Base-by-base conservation (phyloP, 1,140 invertebrate species). In the Eciton burchellii region DNA sequence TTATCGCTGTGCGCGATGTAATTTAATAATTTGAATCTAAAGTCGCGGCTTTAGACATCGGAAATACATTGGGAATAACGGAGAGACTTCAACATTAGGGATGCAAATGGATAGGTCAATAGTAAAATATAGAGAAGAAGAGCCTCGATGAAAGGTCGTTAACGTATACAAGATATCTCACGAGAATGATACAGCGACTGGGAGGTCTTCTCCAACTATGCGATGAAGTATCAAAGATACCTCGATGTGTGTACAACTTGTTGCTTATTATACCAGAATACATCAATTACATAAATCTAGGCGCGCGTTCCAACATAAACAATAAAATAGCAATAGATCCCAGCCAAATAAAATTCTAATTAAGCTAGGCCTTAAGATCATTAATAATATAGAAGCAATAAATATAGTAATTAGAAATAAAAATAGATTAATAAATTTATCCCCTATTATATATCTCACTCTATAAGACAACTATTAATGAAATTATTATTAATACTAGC, bases 71-170 rank as follows among this genome's bases (percentile, higher is more conserved):
- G 43, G n/a, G n/a, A n/a, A 47, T 73, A 60, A 70, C 54, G 41
- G 47, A 54, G 35, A 73, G 24, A 29, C n/a, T 66, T 35, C 5
- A 5, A 14, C 63, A 52, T 45, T 72, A 85, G 77, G 66, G 71
- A 83, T 21, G 54, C 57, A 79, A 66, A 85, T 62, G 66, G 26
- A 82, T 72, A 35, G 60, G 24, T 47, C 52, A 29, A 26, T 47
- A 59, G 73, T 71, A 71, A 73, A 79, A 54, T 26, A 59, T 16
- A 21, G 54, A 26, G 43, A 79, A n/a, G n/a, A n/a, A n/a, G n/a
- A n/a, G n/a, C 73, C 41, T 83, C 79, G 81, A 74, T 70, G 62
- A 85, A 85, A 49, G 73, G 21, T 74, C 81, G 52, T 81, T 85
- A 74, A 49, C 16, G 47, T 49, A 72, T 83, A 52, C 6, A 60